phyloP scores from a whole-genome alignment of 2,888 invertebrate genomes.

The Cephus runcator region DNA sequence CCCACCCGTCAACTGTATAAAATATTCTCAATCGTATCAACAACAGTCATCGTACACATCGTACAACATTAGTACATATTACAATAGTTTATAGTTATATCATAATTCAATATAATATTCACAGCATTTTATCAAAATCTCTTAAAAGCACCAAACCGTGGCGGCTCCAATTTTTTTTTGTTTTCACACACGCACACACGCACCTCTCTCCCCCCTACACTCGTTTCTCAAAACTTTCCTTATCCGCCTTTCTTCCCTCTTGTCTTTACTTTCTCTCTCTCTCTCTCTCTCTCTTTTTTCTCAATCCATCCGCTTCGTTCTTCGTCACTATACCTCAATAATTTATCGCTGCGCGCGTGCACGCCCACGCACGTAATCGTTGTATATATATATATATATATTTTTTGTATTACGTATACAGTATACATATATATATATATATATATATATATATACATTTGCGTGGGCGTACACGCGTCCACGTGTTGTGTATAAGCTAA shows the following conservation, averaged over 20 bases:
- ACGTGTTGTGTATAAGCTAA: constrained; percentile 52
- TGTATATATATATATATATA: constrained; percentile 22
- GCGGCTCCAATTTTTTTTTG: constrained; percentile 34
- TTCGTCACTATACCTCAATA: constrained; percentile 14
- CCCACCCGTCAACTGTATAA: constrained; percentile 60
- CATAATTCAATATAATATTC: constrained; percentile 65
- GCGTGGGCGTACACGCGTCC: constrained; percentile 27
- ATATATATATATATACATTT: constrained; percentile 48
- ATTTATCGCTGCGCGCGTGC: constrained; percentile 13
- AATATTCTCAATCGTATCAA: constrained; percentile 66
- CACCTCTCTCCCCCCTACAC: constrained; percentile 1
- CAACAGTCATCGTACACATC: constrained; percentile 64
- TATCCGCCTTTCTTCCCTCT: neutral
- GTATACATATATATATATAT: constrained; percentile 51
- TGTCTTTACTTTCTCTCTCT: constrained; percentile 10
- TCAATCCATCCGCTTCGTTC: constrained; percentile 19
- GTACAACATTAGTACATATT: constrained; percentile 64
- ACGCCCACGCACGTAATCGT: neutral
- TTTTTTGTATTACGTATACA: constrained; percentile 39
- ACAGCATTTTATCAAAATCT: constrained; percentile 66
- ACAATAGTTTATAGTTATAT: constrained; percentile 60
- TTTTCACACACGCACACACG: neutral
- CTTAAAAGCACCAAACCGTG: constrained; percentile 62
- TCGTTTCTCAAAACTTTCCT: neutral
- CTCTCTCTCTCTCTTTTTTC: constrained; percentile 22